Evolutionary conservation across 2,888 invertebrate genomes (phyloP).

Genomic region (Diachrysia chrysitis): DNA sequence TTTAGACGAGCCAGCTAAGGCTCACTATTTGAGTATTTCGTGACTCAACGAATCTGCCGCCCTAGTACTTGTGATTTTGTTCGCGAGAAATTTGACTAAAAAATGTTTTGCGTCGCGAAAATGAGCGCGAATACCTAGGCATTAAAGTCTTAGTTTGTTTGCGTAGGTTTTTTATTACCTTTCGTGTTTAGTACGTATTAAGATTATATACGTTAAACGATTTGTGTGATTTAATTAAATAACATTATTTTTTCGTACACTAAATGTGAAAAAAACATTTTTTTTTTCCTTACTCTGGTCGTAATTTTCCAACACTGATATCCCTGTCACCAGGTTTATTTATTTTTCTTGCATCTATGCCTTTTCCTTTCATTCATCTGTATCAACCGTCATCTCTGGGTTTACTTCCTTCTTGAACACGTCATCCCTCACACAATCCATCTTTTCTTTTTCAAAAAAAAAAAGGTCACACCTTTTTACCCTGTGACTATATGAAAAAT

Average conservation of each 20-base stretch:
- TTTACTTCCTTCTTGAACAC: not conserved
- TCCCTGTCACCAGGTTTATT: not conserved
- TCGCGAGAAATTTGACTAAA: constrained; percentile 34
- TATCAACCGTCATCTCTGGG: not conserved
- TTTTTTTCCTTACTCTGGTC: not conserved
- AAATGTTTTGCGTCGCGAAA: constrained; percentile 26
- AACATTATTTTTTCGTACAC: no score
- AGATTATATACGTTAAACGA: no score
- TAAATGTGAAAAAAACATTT: no score
- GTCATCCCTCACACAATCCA: constrained; percentile 3
- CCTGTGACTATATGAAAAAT: not conserved
- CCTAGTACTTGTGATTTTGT: constrained; percentile 54
- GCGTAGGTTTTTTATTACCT: no score
- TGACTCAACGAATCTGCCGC: constrained; percentile 50
- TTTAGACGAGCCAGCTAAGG: constrained; percentile 52
- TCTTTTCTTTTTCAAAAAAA: not conserved
- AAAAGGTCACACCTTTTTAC: not conserved
- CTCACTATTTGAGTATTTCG: constrained; percentile 55
- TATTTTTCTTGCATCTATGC: not conserved
- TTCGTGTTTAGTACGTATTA: no score
- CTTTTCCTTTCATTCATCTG: not conserved
- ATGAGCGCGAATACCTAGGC: constrained; percentile 3
- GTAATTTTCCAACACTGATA: not conserved
- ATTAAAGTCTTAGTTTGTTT: not conserved
- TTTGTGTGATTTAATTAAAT: no score